Conservation (phyloP, 53 echinoderm and acorn worm genomes). For the Echinometra lucunter region DNA sequence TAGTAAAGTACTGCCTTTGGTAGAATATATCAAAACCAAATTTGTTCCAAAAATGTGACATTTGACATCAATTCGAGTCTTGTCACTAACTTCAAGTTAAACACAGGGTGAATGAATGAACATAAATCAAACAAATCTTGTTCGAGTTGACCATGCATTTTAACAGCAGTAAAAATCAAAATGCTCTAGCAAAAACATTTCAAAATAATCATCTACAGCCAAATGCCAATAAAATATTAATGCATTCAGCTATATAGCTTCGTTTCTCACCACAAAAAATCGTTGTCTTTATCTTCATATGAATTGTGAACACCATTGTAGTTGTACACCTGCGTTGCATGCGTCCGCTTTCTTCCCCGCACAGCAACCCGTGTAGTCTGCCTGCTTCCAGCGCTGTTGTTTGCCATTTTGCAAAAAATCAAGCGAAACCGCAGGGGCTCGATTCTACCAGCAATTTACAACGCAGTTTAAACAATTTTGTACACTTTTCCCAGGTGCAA, state of each 20-base stretch:
- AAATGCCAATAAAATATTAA: neutral
- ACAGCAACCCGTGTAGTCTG: slow-evolving; percentile 68
- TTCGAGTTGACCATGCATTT: too few species aligned
- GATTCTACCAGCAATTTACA: neutral
- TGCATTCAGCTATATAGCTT: neutral
- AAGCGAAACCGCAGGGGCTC: slow-evolving; percentile 42
- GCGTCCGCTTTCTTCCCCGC: slow-evolving; percentile 87
- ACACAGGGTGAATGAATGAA: too few species aligned
- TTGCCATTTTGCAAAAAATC: slow-evolving; percentile 59
- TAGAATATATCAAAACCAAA: too few species aligned
- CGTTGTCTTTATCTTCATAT: slow-evolving; percentile 99
- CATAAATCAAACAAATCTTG: too few species aligned
- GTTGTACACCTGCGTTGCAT: slow-evolving; percentile 87
- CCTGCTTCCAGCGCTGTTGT: slow-evolving; percentile 63
- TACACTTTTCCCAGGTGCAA: neutral
- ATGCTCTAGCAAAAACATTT: neutral
- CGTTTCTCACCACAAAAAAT: slow-evolving; percentile 93
- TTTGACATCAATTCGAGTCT: too few species aligned
- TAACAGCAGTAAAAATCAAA: too few species aligned
- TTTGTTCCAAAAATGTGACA: too few species aligned
- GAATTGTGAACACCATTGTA: slow-evolving; percentile 99
- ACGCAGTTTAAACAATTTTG: neutral
- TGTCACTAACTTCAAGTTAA: too few species aligned
- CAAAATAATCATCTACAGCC: neutral
- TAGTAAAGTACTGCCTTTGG: too few species aligned